Evolutionary conservation across 2,113 vertebrate species (phyloP).

Genomic region (Engraulis encrasicolus): DNA sequence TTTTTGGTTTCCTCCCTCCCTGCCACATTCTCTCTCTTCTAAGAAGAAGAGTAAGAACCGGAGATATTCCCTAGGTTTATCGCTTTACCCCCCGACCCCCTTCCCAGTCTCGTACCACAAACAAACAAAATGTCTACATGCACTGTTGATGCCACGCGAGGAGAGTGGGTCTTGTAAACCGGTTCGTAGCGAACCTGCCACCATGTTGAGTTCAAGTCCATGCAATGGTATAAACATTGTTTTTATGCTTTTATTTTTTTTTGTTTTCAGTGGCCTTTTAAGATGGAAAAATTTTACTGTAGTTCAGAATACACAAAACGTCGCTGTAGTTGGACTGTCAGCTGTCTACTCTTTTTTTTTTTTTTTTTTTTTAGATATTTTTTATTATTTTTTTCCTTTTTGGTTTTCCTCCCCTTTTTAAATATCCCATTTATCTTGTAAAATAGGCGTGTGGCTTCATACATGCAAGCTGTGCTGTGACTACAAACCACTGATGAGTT

Average conservation of each 20-base stretch:
- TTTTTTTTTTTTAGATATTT: constrained; percentile 59
- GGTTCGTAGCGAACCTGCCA: constrained; percentile 73
- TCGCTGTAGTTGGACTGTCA: constrained; percentile 68
- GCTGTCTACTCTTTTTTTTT: constrained; percentile 65
- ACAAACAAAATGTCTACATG: constrained; percentile 87
- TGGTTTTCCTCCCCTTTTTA: constrained; percentile 46
- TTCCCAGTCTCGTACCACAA: constrained; percentile 74
- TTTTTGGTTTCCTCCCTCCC: constrained; percentile 76
- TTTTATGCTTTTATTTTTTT: constrained; percentile 58
- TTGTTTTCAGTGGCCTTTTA: constrained; percentile 98
- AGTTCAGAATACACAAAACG: constrained; percentile 57
- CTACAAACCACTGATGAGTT: constrained; percentile 98
- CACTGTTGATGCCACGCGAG: constrained; percentile 90
- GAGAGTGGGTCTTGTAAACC: constrained; percentile 82
- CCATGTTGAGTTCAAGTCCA: constrained; percentile 71
- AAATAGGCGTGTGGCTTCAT: constrained; percentile 85
- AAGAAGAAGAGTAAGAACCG: constrained; percentile 59
- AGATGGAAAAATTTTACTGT: constrained; percentile 66
- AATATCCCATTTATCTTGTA: constrained; percentile 70
- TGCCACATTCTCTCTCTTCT: no score
- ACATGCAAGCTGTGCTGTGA: constrained; percentile 87
- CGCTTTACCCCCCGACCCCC: no score
- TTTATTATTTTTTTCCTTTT: constrained; percentile 30
- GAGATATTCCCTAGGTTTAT: constrained; percentile 61
- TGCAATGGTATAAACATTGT: constrained; percentile 74